phyloP scores from a whole-genome alignment of 92 coral and sea anemone genomes.

The Meandrina meandrites region DNA sequence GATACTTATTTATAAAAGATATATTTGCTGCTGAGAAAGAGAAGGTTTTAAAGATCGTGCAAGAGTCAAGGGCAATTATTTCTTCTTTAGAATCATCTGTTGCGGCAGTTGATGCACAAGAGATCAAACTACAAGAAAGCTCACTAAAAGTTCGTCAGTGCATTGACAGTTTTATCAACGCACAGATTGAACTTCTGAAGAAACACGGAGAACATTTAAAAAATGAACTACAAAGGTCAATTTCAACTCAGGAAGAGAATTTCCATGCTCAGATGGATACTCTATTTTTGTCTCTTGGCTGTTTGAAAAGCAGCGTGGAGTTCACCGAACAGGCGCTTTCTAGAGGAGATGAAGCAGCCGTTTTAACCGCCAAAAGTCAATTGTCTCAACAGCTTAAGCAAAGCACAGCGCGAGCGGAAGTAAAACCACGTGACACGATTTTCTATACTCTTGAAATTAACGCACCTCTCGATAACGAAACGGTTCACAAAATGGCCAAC shows the following conservation, averaged over 20 bases:
- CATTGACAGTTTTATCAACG: slow-evolving; percentile 16
- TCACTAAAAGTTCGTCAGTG: background rate
- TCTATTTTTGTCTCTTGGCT: slow-evolving; percentile 19
- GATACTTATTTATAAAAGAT: slow-evolving; percentile 49
- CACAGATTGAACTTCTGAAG: slow-evolving; percentile 21
- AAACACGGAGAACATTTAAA: background rate
- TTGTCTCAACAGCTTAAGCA: slow-evolving; percentile 29
- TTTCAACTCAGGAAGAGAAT: slow-evolving; percentile 45
- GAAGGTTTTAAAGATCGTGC: background rate
- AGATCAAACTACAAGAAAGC: slow-evolving; percentile 2
- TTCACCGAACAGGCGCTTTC: slow-evolving; percentile 45
- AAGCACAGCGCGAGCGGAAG: background rate
- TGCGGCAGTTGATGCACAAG: background rate
- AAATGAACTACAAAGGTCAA: slow-evolving; percentile 9
- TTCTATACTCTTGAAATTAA: background rate
- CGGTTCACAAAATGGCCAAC: background rate
- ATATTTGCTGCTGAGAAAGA: slow-evolving; percentile 38
- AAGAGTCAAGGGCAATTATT: slow-evolving; percentile 19
- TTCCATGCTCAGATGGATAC: slow-evolving; percentile 17
- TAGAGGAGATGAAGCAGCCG: slow-evolving; percentile 47
- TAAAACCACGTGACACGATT: slow-evolving; percentile 18
- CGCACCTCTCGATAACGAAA: background rate
- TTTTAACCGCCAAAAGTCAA: slow-evolving; percentile 48
- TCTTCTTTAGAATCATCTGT: slow-evolving; percentile 15
- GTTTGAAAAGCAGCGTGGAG: slow-evolving; percentile 54